phyloP scores from a whole-genome alignment of 2,888 invertebrate species.

The Lasioglossum morio region DNA sequence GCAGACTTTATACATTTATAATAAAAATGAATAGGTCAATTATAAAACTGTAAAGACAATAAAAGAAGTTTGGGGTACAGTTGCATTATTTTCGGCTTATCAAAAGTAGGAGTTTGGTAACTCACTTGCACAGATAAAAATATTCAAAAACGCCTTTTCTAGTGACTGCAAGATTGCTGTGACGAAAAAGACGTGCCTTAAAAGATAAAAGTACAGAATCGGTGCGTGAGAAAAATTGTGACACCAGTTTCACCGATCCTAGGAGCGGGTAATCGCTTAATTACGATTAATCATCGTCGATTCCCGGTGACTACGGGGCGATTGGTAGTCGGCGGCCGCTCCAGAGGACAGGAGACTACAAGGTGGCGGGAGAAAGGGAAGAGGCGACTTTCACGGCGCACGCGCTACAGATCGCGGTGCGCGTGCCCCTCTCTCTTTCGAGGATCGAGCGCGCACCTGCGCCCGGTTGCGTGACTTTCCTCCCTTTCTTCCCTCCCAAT shows the following conservation, averaged over 20 bases:
- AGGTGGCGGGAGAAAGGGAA: conserved; percentile 38
- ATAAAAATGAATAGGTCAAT: neutral
- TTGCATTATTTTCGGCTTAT: no score
- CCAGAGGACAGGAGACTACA: conserved; percentile 10
- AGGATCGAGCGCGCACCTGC: conserved; percentile 62
- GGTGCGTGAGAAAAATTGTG: conserved; percentile 40
- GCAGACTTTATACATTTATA: neutral
- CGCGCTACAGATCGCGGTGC: conserved; percentile 73
- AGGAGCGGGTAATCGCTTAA: conserved; percentile 73
- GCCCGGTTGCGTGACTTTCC: conserved; percentile 73
- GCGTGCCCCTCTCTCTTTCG: conserved; percentile 71
- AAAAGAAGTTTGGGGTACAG: no score
- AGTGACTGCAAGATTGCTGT: no score
- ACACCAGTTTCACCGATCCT: neutral
- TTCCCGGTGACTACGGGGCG: conserved; percentile 39
- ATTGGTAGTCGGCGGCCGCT: conserved; percentile 19
- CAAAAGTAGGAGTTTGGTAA: no score
- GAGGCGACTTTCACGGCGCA: conserved; percentile 74
- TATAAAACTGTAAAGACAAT: no score
- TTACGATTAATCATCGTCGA: conserved; percentile 75
- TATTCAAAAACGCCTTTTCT: no score
- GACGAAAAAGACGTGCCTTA: no score
- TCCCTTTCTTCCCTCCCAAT: conserved; percentile 48
- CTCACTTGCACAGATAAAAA: no score
- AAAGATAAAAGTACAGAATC: neutral